A percentile compares a stretch with the other conserved stretches of the same genome.
Evolutionary conservation across 2,888 invertebrate genomes (phyloP).

Genomic region (Tetrapedia diversipes): DNA sequence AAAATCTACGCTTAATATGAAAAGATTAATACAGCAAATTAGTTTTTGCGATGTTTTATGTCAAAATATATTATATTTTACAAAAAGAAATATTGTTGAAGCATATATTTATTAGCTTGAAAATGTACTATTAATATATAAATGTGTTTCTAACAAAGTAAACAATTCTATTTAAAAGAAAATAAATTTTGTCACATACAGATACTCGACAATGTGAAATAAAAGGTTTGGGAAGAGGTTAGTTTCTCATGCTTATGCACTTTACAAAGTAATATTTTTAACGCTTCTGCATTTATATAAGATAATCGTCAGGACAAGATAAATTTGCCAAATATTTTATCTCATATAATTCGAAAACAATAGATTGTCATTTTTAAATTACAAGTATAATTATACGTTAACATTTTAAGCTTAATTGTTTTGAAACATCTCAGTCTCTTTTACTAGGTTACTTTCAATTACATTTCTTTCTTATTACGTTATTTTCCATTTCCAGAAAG

Average conservation of each 20-base stretch:
- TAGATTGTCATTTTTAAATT: constrained; percentile 5
- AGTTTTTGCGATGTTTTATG: neutral
- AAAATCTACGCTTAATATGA: neutral
- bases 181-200: neutral
- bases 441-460: too few relatives aligned
- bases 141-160: neutral
- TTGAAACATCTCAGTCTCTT: too few relatives aligned
- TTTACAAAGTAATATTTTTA: neutral
- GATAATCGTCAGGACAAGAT: neutral
- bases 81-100: neutral
- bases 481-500: too few relatives aligned
- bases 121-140: too few relatives aligned
- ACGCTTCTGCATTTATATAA: neutral
- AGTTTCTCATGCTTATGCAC: neutral
- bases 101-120: neutral
- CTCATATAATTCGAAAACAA: too few relatives aligned
- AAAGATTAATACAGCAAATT: neutral
- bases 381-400: neutral
- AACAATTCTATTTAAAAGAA: neutral
- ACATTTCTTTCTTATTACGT: too few relatives aligned
- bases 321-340: neutral
- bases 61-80: neutral
- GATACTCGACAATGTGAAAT: neutral
- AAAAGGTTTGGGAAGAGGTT: neutral
- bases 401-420: neutral